A percentile compares a stretch with the other conserved stretches of the same genome.
These are phyloP conservation scores for Caenorhabditis sp. DNA, from an alignment of 2,888 invertebrate genomes.

Conservation along the genomic window DNA sequence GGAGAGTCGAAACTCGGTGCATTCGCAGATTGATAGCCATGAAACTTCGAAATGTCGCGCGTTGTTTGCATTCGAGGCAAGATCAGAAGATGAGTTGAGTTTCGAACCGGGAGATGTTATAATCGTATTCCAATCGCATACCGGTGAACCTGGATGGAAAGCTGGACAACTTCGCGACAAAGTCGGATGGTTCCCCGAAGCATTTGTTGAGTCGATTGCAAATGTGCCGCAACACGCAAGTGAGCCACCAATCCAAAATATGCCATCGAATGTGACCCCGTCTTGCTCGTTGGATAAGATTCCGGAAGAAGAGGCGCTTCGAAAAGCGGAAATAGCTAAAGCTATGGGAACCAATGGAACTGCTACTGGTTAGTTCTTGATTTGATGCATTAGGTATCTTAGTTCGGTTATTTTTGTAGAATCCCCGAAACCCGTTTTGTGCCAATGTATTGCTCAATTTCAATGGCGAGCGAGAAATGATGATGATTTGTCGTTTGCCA, in stretches of 20 bases:
- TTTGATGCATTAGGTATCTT: background rate
- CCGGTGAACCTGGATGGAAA: conserved; percentile 95
- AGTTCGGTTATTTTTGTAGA: background rate
- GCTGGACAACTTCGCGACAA: conserved; percentile 89
- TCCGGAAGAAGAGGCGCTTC: conserved; percentile 36
- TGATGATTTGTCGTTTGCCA: conserved; percentile 77
- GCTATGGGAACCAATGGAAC: conserved; percentile 8
- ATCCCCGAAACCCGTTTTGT: conserved; percentile 15
- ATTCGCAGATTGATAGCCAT: conserved; percentile 9
- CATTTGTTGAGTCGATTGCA: conserved; percentile 72
- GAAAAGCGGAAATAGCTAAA: conserved; percentile 32
- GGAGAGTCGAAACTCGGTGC: conserved; percentile 5
- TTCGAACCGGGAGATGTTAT: conserved; percentile 82
- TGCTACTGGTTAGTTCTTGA: background rate
- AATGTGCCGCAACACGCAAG: conserved; percentile 27
- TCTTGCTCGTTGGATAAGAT: conserved; percentile 54
- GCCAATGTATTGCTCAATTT: conserved; percentile 71
- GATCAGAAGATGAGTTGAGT: conserved; percentile 78
- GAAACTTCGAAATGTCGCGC: conserved; percentile 82
- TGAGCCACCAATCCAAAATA: conserved; percentile 54
- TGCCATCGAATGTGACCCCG: conserved; percentile 56
- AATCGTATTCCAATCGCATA: conserved; percentile 80
- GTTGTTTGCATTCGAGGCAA: conserved; percentile 89
- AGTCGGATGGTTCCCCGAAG: conserved; percentile 72
- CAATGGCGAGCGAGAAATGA: conserved; percentile 77